Evolutionary conservation across 2,888 invertebrate genomes (phyloP), one percentile per base, ranked within the genome.

Genomic region (Leptopilina drosophilae): DNA sequence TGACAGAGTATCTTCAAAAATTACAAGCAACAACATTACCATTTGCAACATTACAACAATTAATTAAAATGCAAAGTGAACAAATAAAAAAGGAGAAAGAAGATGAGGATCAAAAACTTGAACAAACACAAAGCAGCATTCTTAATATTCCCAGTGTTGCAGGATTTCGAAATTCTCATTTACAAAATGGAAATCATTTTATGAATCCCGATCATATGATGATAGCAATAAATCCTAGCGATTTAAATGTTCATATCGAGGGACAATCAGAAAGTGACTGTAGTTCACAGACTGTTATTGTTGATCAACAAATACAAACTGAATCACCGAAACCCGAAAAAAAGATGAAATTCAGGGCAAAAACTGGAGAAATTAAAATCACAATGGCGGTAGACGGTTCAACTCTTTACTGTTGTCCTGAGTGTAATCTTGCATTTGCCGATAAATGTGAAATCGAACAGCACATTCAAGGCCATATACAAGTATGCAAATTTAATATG

Each of bases 351-450:
- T 91, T 91, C 76, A 87, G 91, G 5, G 92, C 92, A 79, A 92
- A 91, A 89, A 90, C 90, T 8, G 92, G 92, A 0, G 92, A 92
- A 78, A 91, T 92, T n/a, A 91, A 91, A 82, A 87, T 91, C 5
- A 90, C 88, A 0, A 83, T 90, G 26, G 89, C 89, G 14, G 84
- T 90, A 5, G 93, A 93, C 81, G 93, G 93, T 5, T 91, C 92
- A 0, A 91, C 92, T 4, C 85, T 93, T 26, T 93, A 92, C 81
- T 92, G 92, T 82, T 93, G 93, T 85, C 92, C 93, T 5, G 92
- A 93, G 82, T 93, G 93, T 82, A 92, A 91, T 86, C 87, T 92
- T 82, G 92, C 92, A 5, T 92, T 92, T 86, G 88, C 92, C 15
- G 92, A 93, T 82, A 92, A 92, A 84, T 82, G 88, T 46, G 90